Conservation (phyloP, 2,113 vertebrate genomes). For the Crotophaga sulcirostris region DNA sequence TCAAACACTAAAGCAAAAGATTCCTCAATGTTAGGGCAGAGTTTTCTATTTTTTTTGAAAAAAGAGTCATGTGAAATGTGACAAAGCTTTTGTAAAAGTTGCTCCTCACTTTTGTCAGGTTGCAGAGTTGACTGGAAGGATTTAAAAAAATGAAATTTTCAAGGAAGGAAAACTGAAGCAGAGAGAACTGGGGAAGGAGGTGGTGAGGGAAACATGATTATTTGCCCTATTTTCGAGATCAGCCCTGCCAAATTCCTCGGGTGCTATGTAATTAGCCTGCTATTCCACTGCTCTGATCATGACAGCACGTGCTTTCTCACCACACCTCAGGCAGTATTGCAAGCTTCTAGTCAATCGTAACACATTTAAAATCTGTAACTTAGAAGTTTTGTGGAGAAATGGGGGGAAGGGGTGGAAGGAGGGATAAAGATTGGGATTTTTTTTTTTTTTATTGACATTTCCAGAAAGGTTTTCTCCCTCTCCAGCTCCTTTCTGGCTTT, state of each 20-base stretch:
- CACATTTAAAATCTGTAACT: neutral
- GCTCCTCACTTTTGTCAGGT: neutral
- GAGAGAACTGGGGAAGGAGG: neutral
- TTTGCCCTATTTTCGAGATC: constrained; percentile 42
- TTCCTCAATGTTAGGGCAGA: no score
- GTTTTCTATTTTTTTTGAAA: neutral
- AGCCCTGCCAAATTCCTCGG: constrained; percentile 38
- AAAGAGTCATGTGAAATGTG: neutral
- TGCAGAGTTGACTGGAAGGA: neutral
- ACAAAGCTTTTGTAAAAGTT: neutral
- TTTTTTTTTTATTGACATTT: neutral
- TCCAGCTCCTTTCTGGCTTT: neutral
- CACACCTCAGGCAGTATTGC: neutral
- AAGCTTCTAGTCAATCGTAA: neutral
- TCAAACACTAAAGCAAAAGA: neutral
- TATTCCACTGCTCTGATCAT: neutral
- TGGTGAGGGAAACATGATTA: constrained; percentile 12
- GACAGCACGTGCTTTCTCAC: constrained; percentile 46
- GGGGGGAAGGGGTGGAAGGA: neutral
- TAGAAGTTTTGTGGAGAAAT: neutral
- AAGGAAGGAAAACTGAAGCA: neutral
- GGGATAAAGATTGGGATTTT: neutral
- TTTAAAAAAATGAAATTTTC: neutral
- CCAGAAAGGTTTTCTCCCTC: neutral
- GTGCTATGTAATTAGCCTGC: constrained; percentile 35